Percentiles rank a stretch among this genome's conserved stretches.
Conservation (phyloP, 2,797 vertebrate genomes). For the Cuculus canorus region DNA sequence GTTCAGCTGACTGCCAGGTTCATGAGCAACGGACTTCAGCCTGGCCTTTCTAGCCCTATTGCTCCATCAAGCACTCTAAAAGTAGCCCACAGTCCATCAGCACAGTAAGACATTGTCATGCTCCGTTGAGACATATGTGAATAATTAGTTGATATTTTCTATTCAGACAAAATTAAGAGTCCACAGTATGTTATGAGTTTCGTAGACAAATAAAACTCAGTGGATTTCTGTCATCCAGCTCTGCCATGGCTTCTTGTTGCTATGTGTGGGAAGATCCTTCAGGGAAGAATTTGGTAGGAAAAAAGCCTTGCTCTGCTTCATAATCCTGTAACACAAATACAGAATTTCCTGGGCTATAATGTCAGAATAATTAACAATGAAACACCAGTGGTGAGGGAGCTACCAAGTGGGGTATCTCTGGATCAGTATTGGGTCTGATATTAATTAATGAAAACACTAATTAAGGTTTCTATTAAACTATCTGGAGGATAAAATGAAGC, state of each 20-base stretch:
- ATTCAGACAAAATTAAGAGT: neutral
- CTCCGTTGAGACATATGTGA: neutral
- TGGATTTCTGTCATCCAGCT: slow-evolving; percentile 1
- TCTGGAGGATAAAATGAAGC: slow-evolving; percentile 27
- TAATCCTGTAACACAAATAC: neutral
- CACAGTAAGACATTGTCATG: neutral
- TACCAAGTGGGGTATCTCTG: slow-evolving; percentile 22
- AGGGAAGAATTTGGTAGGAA: neutral
- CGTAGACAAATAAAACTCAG: neutral
- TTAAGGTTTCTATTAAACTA: slow-evolving; percentile 52
- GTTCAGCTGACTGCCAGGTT: neutral
- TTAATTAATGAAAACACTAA: slow-evolving; percentile 58
- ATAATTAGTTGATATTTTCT: neutral
- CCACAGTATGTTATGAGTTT: neutral
- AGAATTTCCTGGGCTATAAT: neutral
- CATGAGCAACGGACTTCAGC: neutral
- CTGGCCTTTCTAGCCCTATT: neutral
- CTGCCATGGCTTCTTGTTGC: neutral
- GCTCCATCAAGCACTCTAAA: neutral
- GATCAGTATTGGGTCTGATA: neutral
- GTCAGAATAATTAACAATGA: slow-evolving; percentile 6
- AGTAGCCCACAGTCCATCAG: neutral
- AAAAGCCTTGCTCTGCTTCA: neutral
- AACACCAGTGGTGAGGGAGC: neutral
- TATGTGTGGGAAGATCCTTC: neutral